phyloP scores from a whole-genome alignment of 2,797 vertebrate species.

The Labeo calbasu region DNA sequence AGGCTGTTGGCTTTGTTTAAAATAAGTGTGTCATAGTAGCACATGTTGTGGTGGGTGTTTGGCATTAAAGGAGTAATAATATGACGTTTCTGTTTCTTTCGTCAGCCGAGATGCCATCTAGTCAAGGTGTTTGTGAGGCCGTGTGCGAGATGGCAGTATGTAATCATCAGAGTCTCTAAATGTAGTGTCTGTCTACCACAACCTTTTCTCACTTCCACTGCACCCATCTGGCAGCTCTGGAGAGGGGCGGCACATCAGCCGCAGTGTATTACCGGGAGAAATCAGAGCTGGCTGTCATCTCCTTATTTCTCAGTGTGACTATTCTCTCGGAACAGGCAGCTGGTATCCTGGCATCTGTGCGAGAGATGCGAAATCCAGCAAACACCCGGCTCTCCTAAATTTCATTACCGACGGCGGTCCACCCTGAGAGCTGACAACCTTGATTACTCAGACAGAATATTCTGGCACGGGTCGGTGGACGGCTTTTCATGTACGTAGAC shows the following conservation, averaged over 20 bases:
- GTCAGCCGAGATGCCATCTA: constrained; percentile 11
- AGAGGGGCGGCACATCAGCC: constrained; percentile 33
- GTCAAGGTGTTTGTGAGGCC: constrained; percentile 21
- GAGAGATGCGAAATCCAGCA: constrained; percentile 43
- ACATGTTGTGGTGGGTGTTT: neutral
- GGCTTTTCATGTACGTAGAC: constrained; percentile 44
- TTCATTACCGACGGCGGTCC: constrained; percentile 30
- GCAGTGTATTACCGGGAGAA: constrained; percentile 38
- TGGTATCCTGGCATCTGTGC: constrained; percentile 52
- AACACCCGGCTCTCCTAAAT: constrained; percentile 22
- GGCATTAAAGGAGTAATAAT: constrained; percentile 10
- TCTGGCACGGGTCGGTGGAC: constrained; percentile 35
- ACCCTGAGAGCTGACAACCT: constrained; percentile 43
- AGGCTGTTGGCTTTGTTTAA: neutral
- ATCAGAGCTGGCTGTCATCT: constrained; percentile 48
- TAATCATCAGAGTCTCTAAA: constrained; percentile 52
- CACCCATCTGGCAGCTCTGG: constrained; percentile 52
- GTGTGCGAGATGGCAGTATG: constrained; percentile 35
- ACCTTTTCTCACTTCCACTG: constrained; percentile 45
- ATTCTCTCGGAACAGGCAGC: constrained; percentile 48
- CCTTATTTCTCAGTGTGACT: constrained; percentile 46
- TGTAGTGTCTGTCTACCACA: constrained; percentile 46
- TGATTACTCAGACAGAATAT: constrained; percentile 45
- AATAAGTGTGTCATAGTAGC: neutral
- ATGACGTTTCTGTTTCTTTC: neutral